Evolutionary conservation across 2,113 vertebrate genomes (phyloP).

Genomic region (Plecotus auritus): DNA sequence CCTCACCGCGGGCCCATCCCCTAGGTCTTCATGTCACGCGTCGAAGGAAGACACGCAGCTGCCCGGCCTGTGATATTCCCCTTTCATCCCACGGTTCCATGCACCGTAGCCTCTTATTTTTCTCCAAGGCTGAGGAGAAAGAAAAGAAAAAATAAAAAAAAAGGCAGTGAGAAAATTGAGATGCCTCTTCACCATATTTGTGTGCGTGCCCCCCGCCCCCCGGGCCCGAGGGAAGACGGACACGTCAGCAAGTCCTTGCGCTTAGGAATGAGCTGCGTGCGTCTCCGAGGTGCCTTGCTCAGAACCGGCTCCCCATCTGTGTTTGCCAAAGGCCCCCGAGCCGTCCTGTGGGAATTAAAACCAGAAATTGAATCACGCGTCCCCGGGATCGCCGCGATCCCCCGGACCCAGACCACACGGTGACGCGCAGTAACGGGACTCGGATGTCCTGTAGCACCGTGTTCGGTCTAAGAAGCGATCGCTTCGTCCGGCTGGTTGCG

Average conservation of each 20-base stretch:
- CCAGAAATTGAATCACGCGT: conserved; percentile 55
- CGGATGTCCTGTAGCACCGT: not conserved
- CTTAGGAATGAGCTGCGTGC: not conserved
- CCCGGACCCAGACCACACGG: not conserved
- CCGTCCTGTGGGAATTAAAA: conserved; percentile 37
- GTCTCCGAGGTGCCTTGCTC: not conserved
- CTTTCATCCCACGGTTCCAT: not conserved
- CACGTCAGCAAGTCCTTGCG: not conserved
- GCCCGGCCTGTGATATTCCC: not conserved
- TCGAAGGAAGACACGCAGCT: not conserved
- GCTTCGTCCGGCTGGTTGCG: too few relatives aligned
- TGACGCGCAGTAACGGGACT: not conserved
- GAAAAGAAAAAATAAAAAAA: too few relatives aligned
- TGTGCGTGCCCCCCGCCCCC: not conserved
- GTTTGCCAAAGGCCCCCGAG: not conserved
- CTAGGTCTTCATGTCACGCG: not conserved
- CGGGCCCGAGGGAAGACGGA: not conserved
- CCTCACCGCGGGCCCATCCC: not conserved
- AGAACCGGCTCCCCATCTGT: not conserved
- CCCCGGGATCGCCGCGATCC: not conserved
- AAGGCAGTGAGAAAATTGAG: not conserved
- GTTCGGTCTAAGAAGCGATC: too few relatives aligned
- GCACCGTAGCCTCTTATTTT: not conserved
- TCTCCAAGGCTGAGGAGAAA: not conserved
- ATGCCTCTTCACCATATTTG: not conserved